phyloP scores from a whole-genome alignment of 1,140 invertebrate species.

The Neocloeon triangulifer region DNA sequence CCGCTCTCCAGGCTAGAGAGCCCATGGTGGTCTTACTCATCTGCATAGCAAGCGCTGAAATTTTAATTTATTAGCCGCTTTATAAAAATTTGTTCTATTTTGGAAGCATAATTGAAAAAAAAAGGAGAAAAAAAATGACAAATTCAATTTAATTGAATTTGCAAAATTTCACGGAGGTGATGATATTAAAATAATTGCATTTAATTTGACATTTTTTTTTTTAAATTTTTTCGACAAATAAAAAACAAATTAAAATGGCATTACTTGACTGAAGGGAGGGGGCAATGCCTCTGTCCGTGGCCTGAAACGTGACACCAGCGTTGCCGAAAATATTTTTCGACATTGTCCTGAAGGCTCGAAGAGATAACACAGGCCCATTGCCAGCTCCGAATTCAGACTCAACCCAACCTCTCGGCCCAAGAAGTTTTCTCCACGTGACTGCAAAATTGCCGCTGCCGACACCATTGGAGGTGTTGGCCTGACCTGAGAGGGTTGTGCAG shows the following conservation, averaged over 20 bases:
- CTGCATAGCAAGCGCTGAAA: conserved; percentile 54
- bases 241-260: conserved; percentile 14
- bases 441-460: conserved; percentile 51
- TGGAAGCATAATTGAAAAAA: conserved; percentile 5
- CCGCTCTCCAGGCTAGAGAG: conserved; percentile 61
- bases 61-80: no score
- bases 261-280: conserved; percentile 48
- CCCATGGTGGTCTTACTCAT: conserved; percentile 67
- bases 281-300: conserved; percentile 40
- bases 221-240: not conserved
- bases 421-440: conserved; percentile 43
- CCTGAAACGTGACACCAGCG: conserved; percentile 41
- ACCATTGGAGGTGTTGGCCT: conserved; percentile 68
- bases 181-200: no score
- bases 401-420: conserved; percentile 63
- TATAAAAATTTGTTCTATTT: no score
- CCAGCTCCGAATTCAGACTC: conserved; percentile 58
- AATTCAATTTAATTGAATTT: no score
- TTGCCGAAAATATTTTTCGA: conserved; percentile 47
- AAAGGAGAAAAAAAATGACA: conserved; percentile 12
- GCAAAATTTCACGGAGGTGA: no score
- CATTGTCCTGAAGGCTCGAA: conserved; percentile 50
- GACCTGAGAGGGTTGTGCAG: conserved; percentile 55
- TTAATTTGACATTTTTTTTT: no score
- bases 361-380: conserved; percentile 44